phyloP scores from a whole-genome alignment of 2,113 vertebrate species.

The Chitala chitala region DNA sequence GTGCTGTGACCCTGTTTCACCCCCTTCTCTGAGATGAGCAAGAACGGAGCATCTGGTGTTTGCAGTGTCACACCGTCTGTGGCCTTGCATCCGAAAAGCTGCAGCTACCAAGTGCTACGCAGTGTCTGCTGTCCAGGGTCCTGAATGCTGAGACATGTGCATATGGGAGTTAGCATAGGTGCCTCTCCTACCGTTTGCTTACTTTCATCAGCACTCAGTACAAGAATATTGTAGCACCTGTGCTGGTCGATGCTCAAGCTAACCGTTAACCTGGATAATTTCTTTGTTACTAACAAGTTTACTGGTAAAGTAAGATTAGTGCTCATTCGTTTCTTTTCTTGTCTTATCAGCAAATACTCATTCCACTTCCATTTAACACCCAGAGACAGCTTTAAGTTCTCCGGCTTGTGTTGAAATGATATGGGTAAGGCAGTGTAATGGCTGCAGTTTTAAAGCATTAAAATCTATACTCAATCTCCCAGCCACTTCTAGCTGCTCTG shows the following conservation, averaged over 20 bases:
- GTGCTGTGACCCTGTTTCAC: neutral
- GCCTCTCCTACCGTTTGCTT: neutral
- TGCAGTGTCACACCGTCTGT: too few relatives aligned
- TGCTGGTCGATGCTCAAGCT: neutral
- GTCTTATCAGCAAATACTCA: neutral
- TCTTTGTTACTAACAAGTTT: too few relatives aligned
- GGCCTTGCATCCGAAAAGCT: neutral
- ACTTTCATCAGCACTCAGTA: neutral
- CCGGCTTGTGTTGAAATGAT: neutral
- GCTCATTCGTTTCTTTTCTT: neutral
- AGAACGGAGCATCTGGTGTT: neutral
- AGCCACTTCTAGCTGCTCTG: neutral
- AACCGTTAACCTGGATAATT: too few relatives aligned
- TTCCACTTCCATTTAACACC: neutral
- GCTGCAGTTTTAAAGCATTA: neutral
- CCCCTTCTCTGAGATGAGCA: neutral
- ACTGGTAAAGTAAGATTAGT: too few relatives aligned
- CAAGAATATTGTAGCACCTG: neutral
- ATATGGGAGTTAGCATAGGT: neutral
- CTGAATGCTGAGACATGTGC: neutral
- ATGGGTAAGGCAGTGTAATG: neutral
- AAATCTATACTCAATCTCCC: neutral
- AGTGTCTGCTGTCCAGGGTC: neutral
- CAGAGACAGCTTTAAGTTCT: neutral
- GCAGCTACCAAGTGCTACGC: neutral